Evolutionary conservation across 2,113 vertebrate genomes (phyloP).

Genomic region (Psilopsiagon aurifrons): DNA sequence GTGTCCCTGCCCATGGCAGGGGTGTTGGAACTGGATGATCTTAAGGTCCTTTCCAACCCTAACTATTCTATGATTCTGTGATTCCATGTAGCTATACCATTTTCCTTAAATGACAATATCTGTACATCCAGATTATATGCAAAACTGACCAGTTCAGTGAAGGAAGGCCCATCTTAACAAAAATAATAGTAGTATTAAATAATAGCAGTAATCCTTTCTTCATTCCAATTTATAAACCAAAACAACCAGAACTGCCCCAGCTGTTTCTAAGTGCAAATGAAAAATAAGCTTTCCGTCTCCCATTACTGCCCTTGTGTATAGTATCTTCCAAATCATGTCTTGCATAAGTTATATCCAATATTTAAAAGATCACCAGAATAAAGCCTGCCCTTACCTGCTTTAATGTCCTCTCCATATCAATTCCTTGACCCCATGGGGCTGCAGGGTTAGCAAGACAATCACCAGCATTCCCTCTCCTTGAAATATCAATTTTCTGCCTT

Average conservation of each 20-base stretch:
- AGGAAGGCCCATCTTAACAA: neutral
- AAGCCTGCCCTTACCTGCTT: slow-evolving; percentile 85
- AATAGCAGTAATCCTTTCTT: neutral
- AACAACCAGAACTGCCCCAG: neutral
- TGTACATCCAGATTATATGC: neutral
- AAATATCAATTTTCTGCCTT: slow-evolving; percentile 97
- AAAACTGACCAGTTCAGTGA: neutral
- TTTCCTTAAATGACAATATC: neutral
- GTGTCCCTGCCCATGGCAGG: too few relatives aligned
- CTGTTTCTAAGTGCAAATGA: neutral
- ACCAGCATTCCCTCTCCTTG: slow-evolving; percentile 95
- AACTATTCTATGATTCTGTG: too few relatives aligned
- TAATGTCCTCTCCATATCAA: slow-evolving; percentile 98
- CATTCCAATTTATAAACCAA: neutral
- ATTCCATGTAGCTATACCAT: neutral
- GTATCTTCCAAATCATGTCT: neutral
- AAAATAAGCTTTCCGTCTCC: neutral
- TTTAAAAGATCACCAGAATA: neutral
- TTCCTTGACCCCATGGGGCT: slow-evolving; percentile 97
- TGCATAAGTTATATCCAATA: neutral
- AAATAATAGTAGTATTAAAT: neutral
- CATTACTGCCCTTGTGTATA: neutral
- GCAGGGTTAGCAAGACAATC: slow-evolving; percentile 98
- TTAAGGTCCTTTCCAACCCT: too few relatives aligned
- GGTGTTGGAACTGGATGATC: too few relatives aligned